A percentile compares a stretch with the other conserved stretches of the same genome.
Evolutionary conservation across 2,888 invertebrate species (phyloP).

Genomic region (Lepidonotus clava): DNA sequence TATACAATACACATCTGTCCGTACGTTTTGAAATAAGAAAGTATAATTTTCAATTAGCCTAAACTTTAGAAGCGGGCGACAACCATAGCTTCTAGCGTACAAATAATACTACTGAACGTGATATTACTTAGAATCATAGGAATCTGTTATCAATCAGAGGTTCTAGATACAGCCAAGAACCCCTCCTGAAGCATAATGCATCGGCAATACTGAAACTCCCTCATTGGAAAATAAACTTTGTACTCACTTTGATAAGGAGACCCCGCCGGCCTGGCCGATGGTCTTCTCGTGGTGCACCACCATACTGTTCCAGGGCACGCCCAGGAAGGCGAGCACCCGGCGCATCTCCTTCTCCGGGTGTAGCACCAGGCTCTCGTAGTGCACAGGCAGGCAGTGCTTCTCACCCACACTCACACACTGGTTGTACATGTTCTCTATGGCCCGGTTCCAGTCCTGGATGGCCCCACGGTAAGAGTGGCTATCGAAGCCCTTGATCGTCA

Average conservation of each 20-base stretch:
- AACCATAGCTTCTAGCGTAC: too few species aligned
- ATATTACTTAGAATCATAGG: too few species aligned
- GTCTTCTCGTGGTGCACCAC: slow-evolving; percentile 96
- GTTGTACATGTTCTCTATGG: slow-evolving; percentile 94
- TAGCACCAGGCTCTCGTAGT: slow-evolving; percentile 97
- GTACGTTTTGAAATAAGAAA: too few species aligned
- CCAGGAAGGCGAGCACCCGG: slow-evolving; percentile 91
- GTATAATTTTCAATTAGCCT: too few species aligned
- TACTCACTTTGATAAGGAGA: slow-evolving; percentile 94
- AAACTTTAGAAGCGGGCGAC: too few species aligned
- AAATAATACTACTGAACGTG: too few species aligned
- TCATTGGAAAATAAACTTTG: too few species aligned
- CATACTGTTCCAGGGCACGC: slow-evolving; percentile 94
- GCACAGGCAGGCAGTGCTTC: slow-evolving; percentile 89
- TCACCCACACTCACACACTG: slow-evolving; percentile 85
- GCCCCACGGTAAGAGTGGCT: slow-evolving; percentile 91
- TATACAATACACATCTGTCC: too few species aligned
- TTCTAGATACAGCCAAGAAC: too few species aligned
- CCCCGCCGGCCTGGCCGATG: slow-evolving; percentile 96
- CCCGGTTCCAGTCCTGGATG: slow-evolving; percentile 96
- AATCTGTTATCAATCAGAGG: too few species aligned
- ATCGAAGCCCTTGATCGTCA: slow-evolving; percentile 94
- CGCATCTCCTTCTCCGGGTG: slow-evolving; percentile 94
- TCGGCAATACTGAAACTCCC: too few species aligned
- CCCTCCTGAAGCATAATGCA: too few species aligned